A percentile compares a stretch with the other conserved stretches of the same genome.
Evolutionary conservation across 2,797 vertebrate genomes (phyloP).

Genomic region (Intellagama lesueurii): DNA sequence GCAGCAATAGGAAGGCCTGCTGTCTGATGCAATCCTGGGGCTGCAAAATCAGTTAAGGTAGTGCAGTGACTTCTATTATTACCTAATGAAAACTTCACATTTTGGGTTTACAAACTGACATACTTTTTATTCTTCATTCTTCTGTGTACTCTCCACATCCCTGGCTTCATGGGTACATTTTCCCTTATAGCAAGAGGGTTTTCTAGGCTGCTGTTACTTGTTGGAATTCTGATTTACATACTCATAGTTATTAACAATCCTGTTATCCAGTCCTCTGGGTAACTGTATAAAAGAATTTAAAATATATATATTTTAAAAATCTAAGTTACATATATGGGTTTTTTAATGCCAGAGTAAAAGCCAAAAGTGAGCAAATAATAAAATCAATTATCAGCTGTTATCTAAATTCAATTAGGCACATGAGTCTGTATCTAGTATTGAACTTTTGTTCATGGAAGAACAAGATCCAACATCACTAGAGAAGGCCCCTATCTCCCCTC

Average conservation of each 20-base stretch:
- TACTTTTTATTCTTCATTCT: conserved; percentile 2
- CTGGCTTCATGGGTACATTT: conserved; percentile 5
- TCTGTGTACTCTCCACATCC: background rate
- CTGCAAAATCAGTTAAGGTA: conserved; percentile 35
- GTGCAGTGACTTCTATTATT: background rate
- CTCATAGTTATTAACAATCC: background rate
- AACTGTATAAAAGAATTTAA: background rate
- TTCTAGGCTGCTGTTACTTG: background rate
- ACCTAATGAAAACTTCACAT: conserved; percentile 39
- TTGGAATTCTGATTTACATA: background rate
- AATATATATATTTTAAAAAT: background rate
- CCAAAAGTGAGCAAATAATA: background rate
- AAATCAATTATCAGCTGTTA: background rate
- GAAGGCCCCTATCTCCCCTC: no score
- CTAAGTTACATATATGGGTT: no score
- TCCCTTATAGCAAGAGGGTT: background rate
- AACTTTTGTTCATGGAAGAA: background rate
- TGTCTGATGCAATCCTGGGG: conserved; percentile 5
- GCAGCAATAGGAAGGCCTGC: conserved; percentile 6
- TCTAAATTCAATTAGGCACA: background rate
- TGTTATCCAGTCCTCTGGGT: background rate
- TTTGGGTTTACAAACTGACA: conserved; percentile 11
- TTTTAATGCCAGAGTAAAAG: background rate
- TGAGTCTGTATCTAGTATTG: background rate
- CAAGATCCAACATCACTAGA: no score